phyloP scores from a whole-genome alignment of 2,113 vertebrate species.

The Conger conger region DNA sequence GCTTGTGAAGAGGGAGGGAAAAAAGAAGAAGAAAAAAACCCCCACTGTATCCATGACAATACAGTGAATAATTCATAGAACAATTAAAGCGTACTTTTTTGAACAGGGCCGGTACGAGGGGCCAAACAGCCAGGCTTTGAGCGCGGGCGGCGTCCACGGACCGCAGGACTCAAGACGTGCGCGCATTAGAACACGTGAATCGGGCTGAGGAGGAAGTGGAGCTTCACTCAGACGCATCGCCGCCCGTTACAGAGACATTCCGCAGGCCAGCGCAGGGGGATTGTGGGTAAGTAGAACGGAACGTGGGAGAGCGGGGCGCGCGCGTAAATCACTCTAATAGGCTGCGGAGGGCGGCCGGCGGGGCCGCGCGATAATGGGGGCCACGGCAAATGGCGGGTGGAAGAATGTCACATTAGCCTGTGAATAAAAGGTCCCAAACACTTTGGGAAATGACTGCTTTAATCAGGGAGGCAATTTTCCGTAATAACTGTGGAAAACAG shows the following conservation, averaged over 20 bases:
- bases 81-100: background rate
- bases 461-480: conserved; percentile 37
- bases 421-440: conserved; percentile 31
- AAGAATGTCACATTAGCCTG: conserved; percentile 39
- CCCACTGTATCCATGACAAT: background rate
- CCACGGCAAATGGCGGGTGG: conserved; percentile 27
- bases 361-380: conserved; percentile 31
- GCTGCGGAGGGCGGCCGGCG: conserved; percentile 26
- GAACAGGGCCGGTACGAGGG: background rate
- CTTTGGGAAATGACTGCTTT: conserved; percentile 35
- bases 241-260: conserved; percentile 23
- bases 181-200: background rate
- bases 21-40: background rate
- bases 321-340: conserved; percentile 38
- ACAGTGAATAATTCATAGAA: conserved; percentile 1
- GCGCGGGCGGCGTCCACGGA: background rate
- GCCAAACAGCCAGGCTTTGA: background rate
- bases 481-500: conserved; percentile 30
- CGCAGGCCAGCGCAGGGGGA: conserved; percentile 13
- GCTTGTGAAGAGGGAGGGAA: too few species aligned
- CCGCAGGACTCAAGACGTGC: background rate
- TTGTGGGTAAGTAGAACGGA: conserved; percentile 7
- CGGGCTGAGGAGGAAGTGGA: background rate
- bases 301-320: conserved; percentile 1
- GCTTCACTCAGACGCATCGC: background rate